These are phyloP conservation scores for Trichacis sp. DNA, from an alignment of 2,888 invertebrate genomes.

Conservation along the genomic window DNA sequence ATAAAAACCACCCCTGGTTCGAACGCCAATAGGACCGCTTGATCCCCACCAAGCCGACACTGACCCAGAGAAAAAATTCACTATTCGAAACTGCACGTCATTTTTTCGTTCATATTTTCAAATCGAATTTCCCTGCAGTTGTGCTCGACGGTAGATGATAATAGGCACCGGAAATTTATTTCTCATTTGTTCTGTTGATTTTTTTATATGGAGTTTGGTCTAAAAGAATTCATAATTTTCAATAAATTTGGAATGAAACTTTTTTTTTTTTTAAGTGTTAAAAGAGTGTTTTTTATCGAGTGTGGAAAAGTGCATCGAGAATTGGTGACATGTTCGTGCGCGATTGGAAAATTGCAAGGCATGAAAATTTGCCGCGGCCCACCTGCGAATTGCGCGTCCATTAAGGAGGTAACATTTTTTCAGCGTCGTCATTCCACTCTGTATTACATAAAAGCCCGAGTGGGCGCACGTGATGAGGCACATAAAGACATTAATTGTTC, in stretches of 20 bases:
- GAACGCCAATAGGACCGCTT: conserved; percentile 60
- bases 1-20: conserved; percentile 65
- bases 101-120: conserved; percentile 37
- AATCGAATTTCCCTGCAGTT: conserved; percentile 6
- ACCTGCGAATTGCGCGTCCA: conserved; percentile 4
- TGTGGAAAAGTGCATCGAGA: neutral
- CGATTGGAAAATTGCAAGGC: conserved; percentile 13
- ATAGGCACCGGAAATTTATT: no score
- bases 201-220: no score
- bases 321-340: no score
- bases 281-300: neutral
- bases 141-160: no score
- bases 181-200: no score
- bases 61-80: conserved; percentile 30
- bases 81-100: conserved; percentile 31
- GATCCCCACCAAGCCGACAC: conserved; percentile 35
- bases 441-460: conserved; percentile 26
- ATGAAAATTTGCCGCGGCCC: neutral
- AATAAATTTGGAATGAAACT: no score
- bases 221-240: no score
- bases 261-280: no score
- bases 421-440: conserved; percentile 10
- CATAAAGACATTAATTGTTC: conserved; percentile 42
- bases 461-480: conserved; percentile 21
- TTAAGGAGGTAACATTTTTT: neutral